Base-by-base conservation (phyloP, 1,140 invertebrate genomes). In the Thrips palmi region DNA sequence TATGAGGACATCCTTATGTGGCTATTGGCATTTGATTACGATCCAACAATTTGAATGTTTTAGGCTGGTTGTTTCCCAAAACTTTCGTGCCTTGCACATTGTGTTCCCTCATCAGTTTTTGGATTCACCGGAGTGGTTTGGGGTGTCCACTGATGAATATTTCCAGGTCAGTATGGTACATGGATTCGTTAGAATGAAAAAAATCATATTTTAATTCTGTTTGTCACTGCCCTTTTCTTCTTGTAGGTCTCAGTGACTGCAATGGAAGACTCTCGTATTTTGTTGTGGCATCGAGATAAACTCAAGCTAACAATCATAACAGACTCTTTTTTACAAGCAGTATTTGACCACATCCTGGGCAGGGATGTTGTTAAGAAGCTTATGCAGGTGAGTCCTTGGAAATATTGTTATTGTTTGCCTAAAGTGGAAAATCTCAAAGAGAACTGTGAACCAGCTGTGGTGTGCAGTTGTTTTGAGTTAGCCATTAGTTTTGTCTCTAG, bases 91-190 rank as follows among this genome's bases (percentile, higher is more conserved):
- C 39, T 63, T 89, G 23, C 85, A 91, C 60, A 78, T 85, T 53
- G 79, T 92, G 45, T 78, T 83, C 54, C 72, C 73, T 29, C 79
- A 86, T 63, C 84, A 92, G 60, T 89, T 91, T 62, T 70, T 91
- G 44, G 85, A 92, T 63, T 87, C 83, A 31, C 83, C 85, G 6
- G 85, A 92, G 65, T 92, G 81, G 80, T 87, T 87, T 60, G 81
- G 81, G 42, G 81, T 86, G 17, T 81, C 79, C 14, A 83, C 80
- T 28, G 80, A 85, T 55, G 83, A 88, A 53, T 82, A 69, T 54
- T 88, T 84, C 57, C 82, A 89, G 68, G 83, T 86, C 60, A 56
- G 45, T 42, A 27, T 17, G 18, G 15, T 23, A 17, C 33, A 11
- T 35, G 11, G 11, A 4, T 15, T 23, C 32, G n/a, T 39, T 2